Base-by-base conservation (phyloP, 2,888 invertebrate genomes). In the Hemicrepidius hirtus region DNA sequence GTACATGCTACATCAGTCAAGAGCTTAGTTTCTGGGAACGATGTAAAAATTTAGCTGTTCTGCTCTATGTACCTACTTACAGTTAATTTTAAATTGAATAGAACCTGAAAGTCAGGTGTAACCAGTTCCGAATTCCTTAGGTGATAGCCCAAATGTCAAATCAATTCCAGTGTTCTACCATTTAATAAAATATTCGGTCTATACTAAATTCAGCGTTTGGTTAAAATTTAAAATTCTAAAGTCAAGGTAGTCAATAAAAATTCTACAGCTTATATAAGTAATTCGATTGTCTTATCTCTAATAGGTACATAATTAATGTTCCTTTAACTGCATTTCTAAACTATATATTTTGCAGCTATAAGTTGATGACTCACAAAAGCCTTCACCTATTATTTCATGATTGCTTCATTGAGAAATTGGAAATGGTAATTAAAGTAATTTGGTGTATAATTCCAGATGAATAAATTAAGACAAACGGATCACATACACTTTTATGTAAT, bases 41-140 rank as follows among this genome's bases (percentile, higher is more conserved):
- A 32, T 32, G 9, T 32, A 9, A 32, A 32, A 32, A 32, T 32
- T 32, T 9, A 32, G 32, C 32, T 32, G 7, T 32, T 24, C 24
- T 44, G 13, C 13, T 44, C 41, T 6, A 18, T 46, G 20, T 46
- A 16, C 32, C 20, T 49, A 67, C 32, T 32, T 49, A 67, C 59
- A 68, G 68, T 68, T 68, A 68, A 60, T 37, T 66, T 35, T 62
- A 60, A 59, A 28, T 60, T 50, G 37, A 66, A 68, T 60, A 68
- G 37, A 68, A 68, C 68, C 44, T 60, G 68, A 68, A 68, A 60
- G 60, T 68, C 68, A 37, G 60, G 68, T 68, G 68, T 59, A 60
- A 68, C 68, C 68, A 68, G 68, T 68, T 60, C 68, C 59, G 60
- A 68, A 68, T 68, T 68, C 68, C 68, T 57, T 24, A 37, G 49